phyloP scores from a whole-genome alignment of 2,888 invertebrate species.

The Ophion ellenae region DNA sequence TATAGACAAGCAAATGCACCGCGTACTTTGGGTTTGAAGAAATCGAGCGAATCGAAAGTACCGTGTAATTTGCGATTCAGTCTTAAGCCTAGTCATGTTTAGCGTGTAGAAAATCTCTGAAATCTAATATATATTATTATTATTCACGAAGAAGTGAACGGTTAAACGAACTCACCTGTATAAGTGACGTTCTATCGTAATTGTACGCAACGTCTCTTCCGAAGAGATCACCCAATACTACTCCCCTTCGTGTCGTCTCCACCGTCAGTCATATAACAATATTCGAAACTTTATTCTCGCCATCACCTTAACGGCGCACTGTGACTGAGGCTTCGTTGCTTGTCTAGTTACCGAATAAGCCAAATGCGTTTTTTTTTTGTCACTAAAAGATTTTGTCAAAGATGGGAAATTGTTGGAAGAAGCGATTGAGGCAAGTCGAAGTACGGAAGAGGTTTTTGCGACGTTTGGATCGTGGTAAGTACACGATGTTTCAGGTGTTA shows the following conservation, averaged over 20 bases:
- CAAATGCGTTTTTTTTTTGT: too few species aligned
- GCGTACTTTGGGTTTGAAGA: constrained; percentile 32
- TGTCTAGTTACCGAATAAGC: too few species aligned
- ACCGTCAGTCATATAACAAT: not conserved
- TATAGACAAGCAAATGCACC: constrained; percentile 38
- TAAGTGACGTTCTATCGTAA: not conserved
- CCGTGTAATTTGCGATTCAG: constrained; percentile 61
- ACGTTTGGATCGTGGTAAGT: too few species aligned
- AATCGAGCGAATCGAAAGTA: constrained; percentile 29
- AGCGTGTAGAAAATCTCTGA: constrained; percentile 60
- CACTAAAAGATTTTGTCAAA: too few species aligned
- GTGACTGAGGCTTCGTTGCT: too few species aligned
- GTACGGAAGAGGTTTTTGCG: too few species aligned
- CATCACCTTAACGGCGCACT: not conserved
- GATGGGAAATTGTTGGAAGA: too few species aligned
- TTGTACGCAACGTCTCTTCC: not conserved
- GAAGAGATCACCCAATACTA: not conserved
- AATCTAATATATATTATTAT: constrained; percentile 53
- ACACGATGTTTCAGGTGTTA: too few species aligned
- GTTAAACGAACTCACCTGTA: not conserved
- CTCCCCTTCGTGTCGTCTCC: not conserved
- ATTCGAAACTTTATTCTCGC: not conserved
- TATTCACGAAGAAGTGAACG: constrained; percentile 8
- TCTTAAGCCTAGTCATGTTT: constrained; percentile 70
- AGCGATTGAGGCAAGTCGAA: too few species aligned